Evolutionary conservation across 35 echinoderm and acorn worm species (phyloP).

Genomic region (Stichopus chloronotus): DNA sequence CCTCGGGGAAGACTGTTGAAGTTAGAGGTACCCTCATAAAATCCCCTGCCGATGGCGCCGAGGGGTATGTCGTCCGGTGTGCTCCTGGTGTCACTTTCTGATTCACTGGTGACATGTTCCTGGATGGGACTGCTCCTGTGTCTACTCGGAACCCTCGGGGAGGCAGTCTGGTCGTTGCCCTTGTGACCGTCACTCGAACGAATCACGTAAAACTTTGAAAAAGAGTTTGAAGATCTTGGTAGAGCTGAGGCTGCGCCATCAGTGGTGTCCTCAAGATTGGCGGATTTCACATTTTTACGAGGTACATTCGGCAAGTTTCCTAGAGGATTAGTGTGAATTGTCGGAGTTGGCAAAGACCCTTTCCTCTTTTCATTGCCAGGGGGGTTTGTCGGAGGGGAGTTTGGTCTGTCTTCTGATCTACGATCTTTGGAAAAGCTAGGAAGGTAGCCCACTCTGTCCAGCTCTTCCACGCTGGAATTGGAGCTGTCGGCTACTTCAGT

Average conservation of each 20-base stretch:
- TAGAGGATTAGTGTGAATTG: background rate
- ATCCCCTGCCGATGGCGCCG: slow-evolving; percentile 21
- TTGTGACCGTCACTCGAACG: slow-evolving; percentile 23
- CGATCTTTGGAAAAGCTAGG: slow-evolving; percentile 46
- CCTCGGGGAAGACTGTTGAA: slow-evolving; percentile 47
- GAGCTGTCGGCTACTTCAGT: slow-evolving; percentile 49
- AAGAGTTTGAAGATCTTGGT: slow-evolving; percentile 60
- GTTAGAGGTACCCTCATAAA: slow-evolving; percentile 39
- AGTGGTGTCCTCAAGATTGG: background rate
- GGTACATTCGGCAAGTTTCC: background rate
- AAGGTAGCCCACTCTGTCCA: slow-evolving; percentile 40
- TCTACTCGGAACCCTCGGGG: background rate
- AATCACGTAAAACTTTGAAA: slow-evolving; percentile 65
- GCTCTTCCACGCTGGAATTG: slow-evolving; percentile 51
- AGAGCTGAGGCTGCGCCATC: slow-evolving; percentile 7
- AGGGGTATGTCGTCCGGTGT: slow-evolving; percentile 32
- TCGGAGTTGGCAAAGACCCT: background rate
- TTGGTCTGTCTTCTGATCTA: background rate
- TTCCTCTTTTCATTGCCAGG: background rate
- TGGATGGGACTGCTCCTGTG: slow-evolving; percentile 50
- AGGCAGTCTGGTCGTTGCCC: slow-evolving; percentile 20
- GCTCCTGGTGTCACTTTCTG: slow-evolving; percentile 45
- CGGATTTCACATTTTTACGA: slow-evolving; percentile 23
- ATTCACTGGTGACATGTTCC: slow-evolving; percentile 44
- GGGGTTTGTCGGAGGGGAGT: background rate